A percentile compares a stretch with the other conserved stretches of the same genome.
Evolutionary conservation across 2,113 vertebrate genomes (phyloP).

Genomic region (Coturnix japonica): DNA sequence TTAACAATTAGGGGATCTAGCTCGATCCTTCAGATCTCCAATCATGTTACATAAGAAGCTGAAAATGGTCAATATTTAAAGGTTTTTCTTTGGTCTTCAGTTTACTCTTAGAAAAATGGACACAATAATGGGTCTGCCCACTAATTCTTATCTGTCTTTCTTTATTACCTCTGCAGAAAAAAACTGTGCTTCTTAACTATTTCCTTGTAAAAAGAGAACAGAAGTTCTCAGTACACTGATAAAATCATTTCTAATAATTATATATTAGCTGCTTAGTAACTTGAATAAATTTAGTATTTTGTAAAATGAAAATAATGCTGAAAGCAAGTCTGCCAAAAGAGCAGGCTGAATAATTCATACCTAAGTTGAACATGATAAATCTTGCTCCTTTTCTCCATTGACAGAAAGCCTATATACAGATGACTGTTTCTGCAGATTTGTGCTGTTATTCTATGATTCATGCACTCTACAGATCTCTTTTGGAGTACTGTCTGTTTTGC

Average conservation of each 20-base stretch:
- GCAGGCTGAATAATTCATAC: slow-evolving; percentile 43
- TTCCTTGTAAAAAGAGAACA: neutral
- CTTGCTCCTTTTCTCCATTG: slow-evolving; percentile 25
- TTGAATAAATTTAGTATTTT: neutral
- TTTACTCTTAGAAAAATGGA: neutral
- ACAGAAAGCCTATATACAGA: slow-evolving; percentile 8
- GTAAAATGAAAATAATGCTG: neutral
- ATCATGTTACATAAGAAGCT: neutral
- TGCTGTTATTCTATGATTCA: slow-evolving; percentile 24
- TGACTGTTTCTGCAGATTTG: neutral
- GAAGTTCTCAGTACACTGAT: neutral
- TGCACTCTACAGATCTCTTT: neutral
- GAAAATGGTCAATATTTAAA: neutral
- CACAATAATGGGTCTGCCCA: neutral
- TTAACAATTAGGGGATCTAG: neutral
- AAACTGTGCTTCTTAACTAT: neutral
- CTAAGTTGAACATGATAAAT: slow-evolving; percentile 33
- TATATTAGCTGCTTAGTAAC: neutral
- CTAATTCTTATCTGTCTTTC: neutral
- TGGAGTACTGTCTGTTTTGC: neutral
- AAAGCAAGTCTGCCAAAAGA: slow-evolving; percentile 26
- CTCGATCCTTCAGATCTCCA: neutral
- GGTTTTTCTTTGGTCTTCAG: neutral
- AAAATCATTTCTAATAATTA: slow-evolving; percentile 35
- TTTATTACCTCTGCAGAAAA: neutral